Evolutionary conservation across 1,140 invertebrate species (phyloP).

Genomic region (Meloidogyne floridensis): DNA sequence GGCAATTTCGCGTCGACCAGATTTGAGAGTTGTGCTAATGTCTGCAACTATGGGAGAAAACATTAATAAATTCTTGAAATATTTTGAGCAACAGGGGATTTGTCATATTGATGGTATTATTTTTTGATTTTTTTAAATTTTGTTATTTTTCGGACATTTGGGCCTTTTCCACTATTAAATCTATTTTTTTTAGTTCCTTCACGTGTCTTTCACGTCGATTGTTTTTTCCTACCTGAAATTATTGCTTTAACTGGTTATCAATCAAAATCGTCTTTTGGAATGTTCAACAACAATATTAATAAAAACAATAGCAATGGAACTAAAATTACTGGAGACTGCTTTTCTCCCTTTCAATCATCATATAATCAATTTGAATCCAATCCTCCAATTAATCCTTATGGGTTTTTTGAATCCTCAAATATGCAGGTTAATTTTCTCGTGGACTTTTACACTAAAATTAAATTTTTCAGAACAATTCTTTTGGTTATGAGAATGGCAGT

Average conservation of each 20-base stretch:
- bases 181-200: constrained; percentile 79
- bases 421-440: neutral
- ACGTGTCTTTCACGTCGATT: constrained; percentile 77
- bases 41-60: constrained; percentile 83
- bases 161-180: too few species aligned
- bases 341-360: neutral
- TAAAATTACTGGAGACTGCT: neutral
- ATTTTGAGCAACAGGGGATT: constrained; percentile 81
- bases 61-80: constrained; percentile 78
- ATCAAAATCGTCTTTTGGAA: constrained; percentile 44
- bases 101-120: constrained; percentile 71
- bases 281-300: constrained; percentile 36
- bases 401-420: neutral
- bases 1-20: constrained; percentile 74
- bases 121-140: constrained; percentile 49
- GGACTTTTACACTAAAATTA: neutral
- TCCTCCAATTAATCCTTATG: neutral
- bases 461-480: constrained; percentile 5
- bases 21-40: constrained; percentile 77
- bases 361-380: neutral
- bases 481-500: neutral
- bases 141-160: too few species aligned
- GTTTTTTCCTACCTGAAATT: constrained; percentile 81
- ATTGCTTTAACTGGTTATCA: constrained; percentile 68
- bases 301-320: neutral